Percentiles rank a stretch among this genome's conserved stretches.
phyloP scores from a whole-genome alignment of 2,113 vertebrate genomes.

The Manacus vitellinus region DNA sequence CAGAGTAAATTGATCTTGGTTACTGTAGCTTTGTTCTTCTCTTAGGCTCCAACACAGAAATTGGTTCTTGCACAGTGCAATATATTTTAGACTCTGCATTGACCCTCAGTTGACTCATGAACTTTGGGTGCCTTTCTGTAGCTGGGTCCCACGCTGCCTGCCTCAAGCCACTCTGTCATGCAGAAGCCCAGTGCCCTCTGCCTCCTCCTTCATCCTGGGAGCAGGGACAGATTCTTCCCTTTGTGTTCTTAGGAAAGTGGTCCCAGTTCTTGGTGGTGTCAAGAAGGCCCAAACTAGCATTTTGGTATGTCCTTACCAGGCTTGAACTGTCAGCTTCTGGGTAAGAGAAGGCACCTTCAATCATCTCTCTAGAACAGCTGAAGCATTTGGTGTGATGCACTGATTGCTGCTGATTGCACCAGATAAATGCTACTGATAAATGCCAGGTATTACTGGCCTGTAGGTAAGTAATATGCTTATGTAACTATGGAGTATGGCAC shows the following conservation, averaged over 20 bases:
- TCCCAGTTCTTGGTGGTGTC: neutral
- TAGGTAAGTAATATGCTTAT: neutral
- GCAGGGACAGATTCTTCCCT: neutral
- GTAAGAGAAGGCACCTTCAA: neutral
- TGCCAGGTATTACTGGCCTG: neutral
- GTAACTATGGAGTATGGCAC: accelerated
- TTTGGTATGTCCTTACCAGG: neutral
- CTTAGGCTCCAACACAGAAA: neutral
- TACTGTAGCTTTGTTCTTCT: neutral
- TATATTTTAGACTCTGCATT: neutral
- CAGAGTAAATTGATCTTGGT: neutral
- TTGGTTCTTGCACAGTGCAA: neutral
- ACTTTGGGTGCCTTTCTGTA: neutral
- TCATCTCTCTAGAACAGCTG: neutral
- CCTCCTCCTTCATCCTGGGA: neutral
- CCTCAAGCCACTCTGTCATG: neutral
- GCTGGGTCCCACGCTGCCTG: neutral
- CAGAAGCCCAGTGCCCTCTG: neutral
- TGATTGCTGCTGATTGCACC: neutral
- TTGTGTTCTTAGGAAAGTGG: neutral
- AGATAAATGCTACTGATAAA: neutral
- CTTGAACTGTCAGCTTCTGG: neutral
- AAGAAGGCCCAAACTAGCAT: neutral
- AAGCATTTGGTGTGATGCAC: neutral
- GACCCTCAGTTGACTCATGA: neutral